phyloP scores from a whole-genome alignment of 2,888 invertebrate species.

The Diadromus collaris region DNA sequence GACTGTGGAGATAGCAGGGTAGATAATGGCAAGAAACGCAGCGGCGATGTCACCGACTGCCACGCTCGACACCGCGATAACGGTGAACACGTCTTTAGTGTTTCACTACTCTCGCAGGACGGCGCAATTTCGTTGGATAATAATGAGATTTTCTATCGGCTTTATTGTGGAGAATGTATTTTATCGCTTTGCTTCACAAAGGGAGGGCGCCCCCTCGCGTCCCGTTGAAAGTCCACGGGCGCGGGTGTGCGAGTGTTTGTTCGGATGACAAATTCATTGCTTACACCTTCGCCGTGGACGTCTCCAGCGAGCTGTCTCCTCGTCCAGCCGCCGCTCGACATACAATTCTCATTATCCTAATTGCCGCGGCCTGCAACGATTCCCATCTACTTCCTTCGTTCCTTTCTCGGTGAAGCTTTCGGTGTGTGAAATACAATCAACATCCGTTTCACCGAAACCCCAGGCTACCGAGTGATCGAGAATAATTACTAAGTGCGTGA shows the following conservation, averaged over 20 bases:
- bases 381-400: neutral
- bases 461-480: slow-evolving; percentile 22
- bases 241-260: neutral
- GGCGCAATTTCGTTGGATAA: neutral
- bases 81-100: slow-evolving; percentile 23
- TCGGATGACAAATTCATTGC: slow-evolving; percentile 35
- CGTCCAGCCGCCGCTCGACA: slow-evolving; percentile 9
- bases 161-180: slow-evolving; percentile 6
- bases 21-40: slow-evolving; percentile 14
- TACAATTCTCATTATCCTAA: slow-evolving; percentile 55
- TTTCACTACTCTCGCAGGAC: slow-evolving; percentile 22
- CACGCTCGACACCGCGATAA: slow-evolving; percentile 40
- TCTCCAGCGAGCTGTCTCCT: slow-evolving; percentile 19
- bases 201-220: neutral
- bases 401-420: slow-evolving; percentile 18
- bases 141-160: slow-evolving; percentile 12
- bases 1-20: slow-evolving; percentile 5
- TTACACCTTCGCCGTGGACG: slow-evolving; percentile 22
- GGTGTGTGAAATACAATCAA: slow-evolving; percentile 40
- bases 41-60: slow-evolving; percentile 59
- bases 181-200: neutral
- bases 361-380: slow-evolving; percentile 30
- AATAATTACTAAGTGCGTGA: slow-evolving; percentile 41
- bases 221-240: slow-evolving; percentile 1
- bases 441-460: slow-evolving; percentile 13